Percentiles rank a stretch among this genome's conserved stretches.
Evolutionary conservation across 2,797 vertebrate species (phyloP).

Genomic region (Mus minutoides): DNA sequence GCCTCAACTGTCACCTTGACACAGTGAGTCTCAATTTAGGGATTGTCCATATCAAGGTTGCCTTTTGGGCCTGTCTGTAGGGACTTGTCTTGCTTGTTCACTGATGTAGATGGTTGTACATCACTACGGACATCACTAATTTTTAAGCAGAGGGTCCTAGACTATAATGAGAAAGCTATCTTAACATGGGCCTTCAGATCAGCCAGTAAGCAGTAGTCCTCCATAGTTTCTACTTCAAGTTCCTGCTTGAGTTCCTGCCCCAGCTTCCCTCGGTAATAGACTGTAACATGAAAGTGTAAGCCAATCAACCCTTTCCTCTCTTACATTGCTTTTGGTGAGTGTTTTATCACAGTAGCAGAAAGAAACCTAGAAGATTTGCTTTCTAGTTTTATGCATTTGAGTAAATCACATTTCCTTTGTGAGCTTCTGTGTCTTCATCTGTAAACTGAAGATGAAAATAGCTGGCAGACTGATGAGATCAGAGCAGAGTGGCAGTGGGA

Average conservation of each 20-base stretch:
- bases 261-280: neutral
- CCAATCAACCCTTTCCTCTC: neutral
- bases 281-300: neutral
- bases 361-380: neutral
- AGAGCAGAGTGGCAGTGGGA: neutral
- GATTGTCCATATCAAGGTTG: neutral
- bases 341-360: neutral
- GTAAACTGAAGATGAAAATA: constrained; percentile 61
- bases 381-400: constrained; percentile 43
- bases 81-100: neutral
- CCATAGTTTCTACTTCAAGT: neutral
- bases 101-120: neutral
- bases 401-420: constrained; percentile 23
- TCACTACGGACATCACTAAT: neutral
- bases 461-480: constrained; percentile 50
- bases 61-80: neutral
- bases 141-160: neutral
- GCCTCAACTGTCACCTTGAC: neutral
- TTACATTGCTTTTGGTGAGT: neutral
- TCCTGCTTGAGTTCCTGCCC: neutral
- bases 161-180: neutral
- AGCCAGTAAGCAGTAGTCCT: neutral
- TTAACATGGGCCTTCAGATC: neutral
- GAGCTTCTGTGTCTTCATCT: constrained; percentile 60
- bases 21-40: neutral